Evolutionary conservation across 2,888 invertebrate species (phyloP).

Genomic region (Strigamia maritima): DNA sequence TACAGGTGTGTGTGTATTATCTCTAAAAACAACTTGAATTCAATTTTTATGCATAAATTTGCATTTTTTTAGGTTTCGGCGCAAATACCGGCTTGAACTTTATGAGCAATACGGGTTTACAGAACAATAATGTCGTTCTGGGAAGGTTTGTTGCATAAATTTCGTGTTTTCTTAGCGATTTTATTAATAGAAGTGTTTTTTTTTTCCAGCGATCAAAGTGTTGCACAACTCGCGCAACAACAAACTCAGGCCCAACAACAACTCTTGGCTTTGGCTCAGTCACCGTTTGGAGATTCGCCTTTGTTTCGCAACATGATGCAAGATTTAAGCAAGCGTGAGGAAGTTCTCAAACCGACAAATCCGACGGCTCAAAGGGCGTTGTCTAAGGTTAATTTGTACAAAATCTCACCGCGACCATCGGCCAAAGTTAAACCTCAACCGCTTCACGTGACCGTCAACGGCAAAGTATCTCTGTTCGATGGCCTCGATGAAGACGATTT

Average conservation of each 20-base stretch:
- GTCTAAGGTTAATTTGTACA: conserved; percentile 56
- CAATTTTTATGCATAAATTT: neutral
- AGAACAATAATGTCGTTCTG: neutral
- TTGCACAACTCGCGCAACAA: conserved; percentile 53
- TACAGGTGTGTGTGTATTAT: neutral
- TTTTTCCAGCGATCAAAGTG: conserved; percentile 41
- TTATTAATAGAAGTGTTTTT: neutral
- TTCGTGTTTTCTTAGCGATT: neutral
- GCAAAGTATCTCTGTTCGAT: conserved; percentile 69
- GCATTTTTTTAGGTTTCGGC: neutral
- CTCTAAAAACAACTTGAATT: neutral
- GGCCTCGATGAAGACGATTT: conserved; percentile 76
- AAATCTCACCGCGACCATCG: conserved; percentile 59
- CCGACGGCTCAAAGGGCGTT: conserved; percentile 62
- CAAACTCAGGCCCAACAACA: conserved; percentile 64
- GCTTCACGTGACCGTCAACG: conserved; percentile 50
- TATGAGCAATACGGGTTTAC: neutral
- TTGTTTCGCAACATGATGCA: conserved; percentile 68
- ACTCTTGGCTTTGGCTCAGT: conserved; percentile 61
- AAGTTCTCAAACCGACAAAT: conserved; percentile 64
- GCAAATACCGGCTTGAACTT: neutral
- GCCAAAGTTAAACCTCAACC: conserved; percentile 62
- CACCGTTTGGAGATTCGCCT: conserved; percentile 84
- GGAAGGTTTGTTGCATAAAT: neutral
- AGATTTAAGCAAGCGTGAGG: conserved; percentile 62